Evolutionary conservation across 2,113 vertebrate species (phyloP), one percentile per base, ranked within the genome.

Genomic region (Gopherus flavomarginatus): DNA sequence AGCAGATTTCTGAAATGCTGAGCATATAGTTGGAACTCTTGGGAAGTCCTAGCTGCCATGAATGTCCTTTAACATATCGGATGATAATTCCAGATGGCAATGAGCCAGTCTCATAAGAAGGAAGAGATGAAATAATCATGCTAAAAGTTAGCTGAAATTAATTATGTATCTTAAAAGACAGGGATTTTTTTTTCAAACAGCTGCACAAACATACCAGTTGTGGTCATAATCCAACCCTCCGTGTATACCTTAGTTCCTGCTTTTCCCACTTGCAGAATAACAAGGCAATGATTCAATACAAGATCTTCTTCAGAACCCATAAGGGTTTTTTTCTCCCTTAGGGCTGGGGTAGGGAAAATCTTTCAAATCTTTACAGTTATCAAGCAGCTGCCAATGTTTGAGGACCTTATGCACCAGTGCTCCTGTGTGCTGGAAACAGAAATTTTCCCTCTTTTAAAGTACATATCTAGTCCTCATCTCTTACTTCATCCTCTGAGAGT

Each of bases 1-100:
- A 86, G 85, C n/a, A 93, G 38, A 49, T 92, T 95, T 69, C 62
- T 96, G 87, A 88, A 93, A 92, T 90, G 89, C 85, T 95, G 82
- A 93, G 57, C 59, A 65, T 81, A 53, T 47, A 92, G 69, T 79
- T 90, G 2, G 3, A 86, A 78, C 54, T 79, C 81, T 86, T 77
- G 53, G 93, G 93, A 87, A 84, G 93, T 47, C 26, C 24, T 42
- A 47, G 69, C 69, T 92, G 69, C 83, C 53, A 1, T 49, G 62
- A 47, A 24, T 94, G 92, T 65, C 80, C 78, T 54, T 52, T 65
- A 82, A 31, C 53, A 35, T 75, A 75, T 88, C 56, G 19, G 31
- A 81, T 79, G 82, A 84, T 53, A 83, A 86, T 3, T n/a, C 24
- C 19, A n/a, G n/a, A 62, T 53, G 50, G 35, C 62, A 89, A 87